phyloP scores from a whole-genome alignment of 2,113 vertebrate genomes.

The Mus pahari region DNA sequence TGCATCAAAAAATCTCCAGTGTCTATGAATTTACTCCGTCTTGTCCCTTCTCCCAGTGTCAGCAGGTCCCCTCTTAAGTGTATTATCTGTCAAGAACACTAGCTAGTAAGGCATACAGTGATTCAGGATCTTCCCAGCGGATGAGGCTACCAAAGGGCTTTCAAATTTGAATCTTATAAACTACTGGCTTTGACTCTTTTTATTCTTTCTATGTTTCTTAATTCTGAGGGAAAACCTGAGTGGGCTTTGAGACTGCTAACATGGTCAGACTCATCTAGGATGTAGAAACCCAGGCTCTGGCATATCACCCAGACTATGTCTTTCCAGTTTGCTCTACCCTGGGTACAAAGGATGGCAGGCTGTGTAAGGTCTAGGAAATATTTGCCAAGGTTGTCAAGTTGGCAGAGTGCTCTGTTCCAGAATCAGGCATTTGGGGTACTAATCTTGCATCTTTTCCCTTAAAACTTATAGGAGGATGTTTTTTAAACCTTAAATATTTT shows the following conservation, averaged over 20 bases:
- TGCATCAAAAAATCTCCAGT: not conserved
- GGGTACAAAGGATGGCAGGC: not conserved
- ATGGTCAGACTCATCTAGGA: not conserved
- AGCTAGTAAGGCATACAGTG: not conserved
- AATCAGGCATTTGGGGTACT: not conserved
- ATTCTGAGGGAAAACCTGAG: not conserved
- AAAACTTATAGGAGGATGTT: not conserved
- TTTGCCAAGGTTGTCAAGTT: not conserved
- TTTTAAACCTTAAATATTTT: constrained; percentile 1
- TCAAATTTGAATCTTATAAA: not conserved
- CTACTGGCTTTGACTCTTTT: not conserved
- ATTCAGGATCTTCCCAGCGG: not conserved
- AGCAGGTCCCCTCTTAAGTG: no score
- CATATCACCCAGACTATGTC: not conserved
- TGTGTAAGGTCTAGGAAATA: not conserved
- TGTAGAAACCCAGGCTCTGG: not conserved
- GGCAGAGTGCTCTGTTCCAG: not conserved
- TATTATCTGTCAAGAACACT: not conserved
- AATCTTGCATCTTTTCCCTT: not conserved
- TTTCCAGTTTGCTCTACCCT: not conserved
- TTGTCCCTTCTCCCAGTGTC: not conserved
- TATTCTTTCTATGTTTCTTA: not conserved
- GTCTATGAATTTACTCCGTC: not conserved
- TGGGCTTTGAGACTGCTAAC: not conserved
- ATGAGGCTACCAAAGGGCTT: not conserved